Evolutionary conservation across 2,797 vertebrate genomes (phyloP).

Genomic region (Chloroceryle amazona): DNA sequence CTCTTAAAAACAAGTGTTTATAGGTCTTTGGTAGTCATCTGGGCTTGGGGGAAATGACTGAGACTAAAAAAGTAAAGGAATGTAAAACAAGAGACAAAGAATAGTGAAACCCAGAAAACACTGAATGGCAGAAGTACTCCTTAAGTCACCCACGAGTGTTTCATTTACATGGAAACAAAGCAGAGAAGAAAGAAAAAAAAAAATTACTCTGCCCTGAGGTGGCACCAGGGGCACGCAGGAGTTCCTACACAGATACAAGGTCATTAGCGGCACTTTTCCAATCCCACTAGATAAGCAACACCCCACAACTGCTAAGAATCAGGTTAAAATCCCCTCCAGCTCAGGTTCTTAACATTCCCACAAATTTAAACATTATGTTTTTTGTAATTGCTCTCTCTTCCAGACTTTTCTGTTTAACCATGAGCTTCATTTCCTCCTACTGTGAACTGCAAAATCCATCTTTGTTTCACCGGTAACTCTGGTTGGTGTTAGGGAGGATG

Average conservation of each 20-base stretch:
- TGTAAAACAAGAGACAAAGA: neutral
- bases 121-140: neutral
- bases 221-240: neutral
- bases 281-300: neutral
- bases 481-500: neutral
- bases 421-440: constrained; percentile 12
- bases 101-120: neutral
- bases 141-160: neutral
- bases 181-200: neutral
- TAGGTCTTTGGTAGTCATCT: neutral
- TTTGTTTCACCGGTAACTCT: neutral
- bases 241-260: neutral
- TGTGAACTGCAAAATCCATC: neutral
- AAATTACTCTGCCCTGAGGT: neutral
- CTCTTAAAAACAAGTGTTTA: neutral
- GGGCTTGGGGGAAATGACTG: neutral
- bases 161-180: constrained; percentile 21
- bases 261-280: neutral
- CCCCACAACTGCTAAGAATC: neutral
- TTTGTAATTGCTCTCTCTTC: neutral
- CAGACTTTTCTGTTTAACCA: constrained; percentile 3
- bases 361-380: neutral
- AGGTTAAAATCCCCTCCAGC: neutral
- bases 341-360: neutral
- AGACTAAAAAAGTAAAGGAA: neutral